phyloP scores from a whole-genome alignment of 2,888 invertebrate genomes.

The Drosophila colorata region DNA sequence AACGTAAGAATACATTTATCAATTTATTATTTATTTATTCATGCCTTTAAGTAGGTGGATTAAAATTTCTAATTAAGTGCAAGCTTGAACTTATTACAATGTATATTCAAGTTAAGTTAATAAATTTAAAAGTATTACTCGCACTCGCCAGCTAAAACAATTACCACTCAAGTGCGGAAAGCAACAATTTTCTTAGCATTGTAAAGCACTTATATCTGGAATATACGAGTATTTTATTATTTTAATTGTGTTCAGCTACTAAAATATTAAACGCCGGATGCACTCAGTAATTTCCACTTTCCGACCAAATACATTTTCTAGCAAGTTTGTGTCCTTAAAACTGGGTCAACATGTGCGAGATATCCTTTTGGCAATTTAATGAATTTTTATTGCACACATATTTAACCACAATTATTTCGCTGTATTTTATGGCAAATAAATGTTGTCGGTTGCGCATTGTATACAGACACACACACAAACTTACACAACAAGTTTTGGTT shows the following conservation, averaged over 20 bases:
- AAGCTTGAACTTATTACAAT: too few relatives aligned
- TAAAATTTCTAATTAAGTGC: too few relatives aligned
- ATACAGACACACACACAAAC: background rate
- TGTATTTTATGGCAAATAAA: slow-evolving; percentile 48
- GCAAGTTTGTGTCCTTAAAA: slow-evolving; percentile 26
- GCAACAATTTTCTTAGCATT: background rate
- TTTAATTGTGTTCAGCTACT: slow-evolving; percentile 31
- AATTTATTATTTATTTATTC: too few relatives aligned
- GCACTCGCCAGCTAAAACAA: background rate
- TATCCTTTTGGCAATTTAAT: slow-evolving; percentile 38
- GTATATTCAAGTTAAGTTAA: too few relatives aligned
- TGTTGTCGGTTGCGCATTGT: slow-evolving; percentile 40
- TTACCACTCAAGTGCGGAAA: too few relatives aligned
- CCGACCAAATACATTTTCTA: slow-evolving; percentile 4
- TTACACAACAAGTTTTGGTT: slow-evolving; percentile 1
- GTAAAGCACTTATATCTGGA: background rate
- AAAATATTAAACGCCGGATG: slow-evolving; percentile 26
- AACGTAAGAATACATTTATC: too few relatives aligned
- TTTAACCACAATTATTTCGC: slow-evolving; percentile 57
- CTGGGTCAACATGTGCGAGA: slow-evolving; percentile 44
- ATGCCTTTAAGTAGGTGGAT: too few relatives aligned
- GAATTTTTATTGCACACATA: slow-evolving; percentile 61
- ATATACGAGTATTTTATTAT: slow-evolving; percentile 27
- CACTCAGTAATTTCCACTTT: slow-evolving; percentile 19
- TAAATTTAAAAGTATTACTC: too few relatives aligned